A percentile compares a stretch with the other conserved stretches of the same genome.
These are phyloP conservation scores for Parus major DNA, from an alignment of 2,113 vertebrate species.

Conservation along the genomic window DNA sequence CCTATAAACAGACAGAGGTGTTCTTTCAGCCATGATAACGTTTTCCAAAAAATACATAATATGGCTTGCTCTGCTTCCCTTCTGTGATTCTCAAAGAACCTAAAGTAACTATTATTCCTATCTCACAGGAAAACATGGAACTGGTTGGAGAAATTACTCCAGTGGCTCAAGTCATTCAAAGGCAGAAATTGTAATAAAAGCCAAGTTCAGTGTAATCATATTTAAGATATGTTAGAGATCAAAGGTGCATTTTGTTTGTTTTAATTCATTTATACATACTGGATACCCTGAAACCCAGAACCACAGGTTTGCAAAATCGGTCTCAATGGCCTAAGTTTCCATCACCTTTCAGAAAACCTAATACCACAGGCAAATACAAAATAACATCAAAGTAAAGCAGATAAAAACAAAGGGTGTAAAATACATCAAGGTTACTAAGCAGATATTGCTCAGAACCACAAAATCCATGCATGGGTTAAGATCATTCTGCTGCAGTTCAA, in stretches of 20 bases:
- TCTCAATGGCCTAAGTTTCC: background rate
- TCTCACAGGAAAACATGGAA: background rate
- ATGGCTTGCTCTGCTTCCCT: background rate
- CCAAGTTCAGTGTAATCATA: background rate
- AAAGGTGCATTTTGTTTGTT: background rate
- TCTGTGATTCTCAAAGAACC: background rate
- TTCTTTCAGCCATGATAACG: background rate
- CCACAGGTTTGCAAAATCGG: background rate
- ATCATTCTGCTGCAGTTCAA: background rate
- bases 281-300: background rate
- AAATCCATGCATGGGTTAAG: background rate
- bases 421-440: background rate
- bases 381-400: background rate
- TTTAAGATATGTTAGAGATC: background rate
- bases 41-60: background rate
- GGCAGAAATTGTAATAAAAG: background rate
- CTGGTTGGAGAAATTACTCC: background rate
- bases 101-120: background rate
- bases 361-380: background rate
- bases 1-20: background rate
- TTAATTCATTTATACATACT: background rate
- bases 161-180: background rate
- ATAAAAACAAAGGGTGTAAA: background rate
- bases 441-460: background rate
- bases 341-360: background rate